phyloP scores from a whole-genome alignment of 2,113 vertebrate genomes.

The Notechis scutatus region DNA sequence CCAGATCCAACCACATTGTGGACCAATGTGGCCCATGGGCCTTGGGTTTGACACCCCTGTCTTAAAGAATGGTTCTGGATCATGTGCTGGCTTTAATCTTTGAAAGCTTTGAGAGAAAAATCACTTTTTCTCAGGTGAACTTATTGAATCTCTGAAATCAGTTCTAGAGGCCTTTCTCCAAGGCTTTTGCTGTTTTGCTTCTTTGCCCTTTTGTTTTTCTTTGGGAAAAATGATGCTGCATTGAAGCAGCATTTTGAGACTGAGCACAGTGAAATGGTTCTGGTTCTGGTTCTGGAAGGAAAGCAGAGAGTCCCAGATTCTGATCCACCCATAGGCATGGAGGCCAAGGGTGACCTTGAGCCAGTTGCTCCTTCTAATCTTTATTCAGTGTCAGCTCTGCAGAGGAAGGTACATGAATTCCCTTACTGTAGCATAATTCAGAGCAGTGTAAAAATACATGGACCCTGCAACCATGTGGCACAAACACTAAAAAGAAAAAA shows the following conservation, averaged over 20 bases:
- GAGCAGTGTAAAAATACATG: neutral
- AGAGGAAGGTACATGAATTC: neutral
- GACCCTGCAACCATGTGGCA: neutral
- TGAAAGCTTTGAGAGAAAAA: neutral
- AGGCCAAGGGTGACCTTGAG: neutral
- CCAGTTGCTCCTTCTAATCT: neutral
- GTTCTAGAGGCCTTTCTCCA: neutral
- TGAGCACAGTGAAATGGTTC: neutral
- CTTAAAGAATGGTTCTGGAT: neutral
- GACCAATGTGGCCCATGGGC: no score
- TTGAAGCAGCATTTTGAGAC: neutral
- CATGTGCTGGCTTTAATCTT: neutral
- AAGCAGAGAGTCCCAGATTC: neutral
- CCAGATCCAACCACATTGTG: no score
- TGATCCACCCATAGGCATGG: neutral
- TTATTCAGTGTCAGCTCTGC: neutral
- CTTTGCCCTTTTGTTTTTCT: neutral
- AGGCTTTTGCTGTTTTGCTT: neutral
- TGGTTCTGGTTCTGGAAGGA: neutral
- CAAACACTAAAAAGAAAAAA: neutral
- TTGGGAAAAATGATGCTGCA: neutral
- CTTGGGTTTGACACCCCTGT: no score
- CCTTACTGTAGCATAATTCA: neutral
- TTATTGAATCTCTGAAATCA: neutral
- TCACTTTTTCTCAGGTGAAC: neutral